Percentiles rank a stretch among this genome's conserved stretches.
phyloP scores from a whole-genome alignment of 2,797 vertebrate genomes.

The Sitta carolinensis region DNA sequence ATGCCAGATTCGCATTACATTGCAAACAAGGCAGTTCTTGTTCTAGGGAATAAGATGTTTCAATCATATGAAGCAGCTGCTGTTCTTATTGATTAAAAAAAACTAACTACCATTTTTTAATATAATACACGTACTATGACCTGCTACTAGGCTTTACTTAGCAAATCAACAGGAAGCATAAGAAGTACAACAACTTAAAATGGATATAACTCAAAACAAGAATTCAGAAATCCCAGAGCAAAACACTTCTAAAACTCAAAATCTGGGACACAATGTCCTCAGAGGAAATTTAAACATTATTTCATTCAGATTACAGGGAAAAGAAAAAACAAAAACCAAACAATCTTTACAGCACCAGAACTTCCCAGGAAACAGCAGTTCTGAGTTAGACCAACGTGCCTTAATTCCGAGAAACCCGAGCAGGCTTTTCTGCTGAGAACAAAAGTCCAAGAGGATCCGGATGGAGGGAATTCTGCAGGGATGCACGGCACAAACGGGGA shows the following conservation, averaged over 20 bases:
- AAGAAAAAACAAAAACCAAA: fast-evolving
- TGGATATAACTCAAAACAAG: not conserved
- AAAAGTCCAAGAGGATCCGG: conserved; percentile 14
- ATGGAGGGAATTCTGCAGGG: not conserved
- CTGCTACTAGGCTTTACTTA: not conserved
- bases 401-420: conserved; percentile 21
- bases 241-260: not conserved
- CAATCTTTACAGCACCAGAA: not conserved
- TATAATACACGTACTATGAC: not conserved
- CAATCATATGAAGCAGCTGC: not conserved
- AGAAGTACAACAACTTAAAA: not conserved
- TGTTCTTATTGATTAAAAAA: not conserved
- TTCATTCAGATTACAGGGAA: not conserved
- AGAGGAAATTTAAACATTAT: not conserved
- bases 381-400: not conserved
- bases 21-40: not conserved
- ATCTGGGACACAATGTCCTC: not conserved
- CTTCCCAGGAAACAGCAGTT: conserved; percentile 22
- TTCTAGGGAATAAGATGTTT: not conserved
- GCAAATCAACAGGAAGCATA: not conserved
- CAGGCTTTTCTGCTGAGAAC: not conserved
- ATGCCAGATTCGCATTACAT: not conserved
- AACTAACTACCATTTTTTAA: not conserved
- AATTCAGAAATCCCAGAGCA: conserved; percentile 1
- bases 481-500: not conserved